Evolutionary conservation across 2,113 vertebrate species (phyloP).

Genomic region (Edolisoma coerulescens): DNA sequence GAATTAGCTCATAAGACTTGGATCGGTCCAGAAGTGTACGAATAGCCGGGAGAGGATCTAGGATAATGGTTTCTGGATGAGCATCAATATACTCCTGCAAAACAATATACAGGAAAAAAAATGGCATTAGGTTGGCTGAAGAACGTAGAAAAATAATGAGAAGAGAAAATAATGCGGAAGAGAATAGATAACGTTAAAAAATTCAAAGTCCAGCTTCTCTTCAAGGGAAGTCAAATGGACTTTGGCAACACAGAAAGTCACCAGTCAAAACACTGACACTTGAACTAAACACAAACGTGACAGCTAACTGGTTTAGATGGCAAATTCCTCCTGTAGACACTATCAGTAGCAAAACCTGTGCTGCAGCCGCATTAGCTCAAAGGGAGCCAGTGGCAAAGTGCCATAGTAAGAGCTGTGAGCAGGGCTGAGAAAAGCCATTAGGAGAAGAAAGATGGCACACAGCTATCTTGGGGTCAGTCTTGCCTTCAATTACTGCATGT

Average conservation of each 20-base stretch:
- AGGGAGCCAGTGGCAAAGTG: not conserved
- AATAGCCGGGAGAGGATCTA: constrained; percentile 96
- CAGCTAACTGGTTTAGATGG: not conserved
- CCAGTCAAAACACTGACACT: not conserved
- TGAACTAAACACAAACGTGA: not conserved
- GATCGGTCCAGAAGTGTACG: constrained; percentile 94
- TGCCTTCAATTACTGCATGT: not conserved
- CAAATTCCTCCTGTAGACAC: not conserved
- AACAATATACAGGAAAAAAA: not conserved
- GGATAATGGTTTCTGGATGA: constrained; percentile 95
- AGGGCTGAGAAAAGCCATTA: constrained; percentile 2
- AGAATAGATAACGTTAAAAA: not conserved
- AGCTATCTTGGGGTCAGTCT: not conserved
- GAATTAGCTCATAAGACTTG: constrained; percentile 97
- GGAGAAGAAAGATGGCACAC: not conserved
- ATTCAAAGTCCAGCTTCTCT: not conserved
- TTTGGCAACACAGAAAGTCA: not conserved
- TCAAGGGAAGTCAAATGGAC: not conserved
- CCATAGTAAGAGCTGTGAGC: not conserved
- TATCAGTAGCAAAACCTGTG: not conserved
- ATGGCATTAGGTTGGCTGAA: not conserved
- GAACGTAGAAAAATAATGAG: not conserved
- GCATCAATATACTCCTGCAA: constrained; percentile 94
- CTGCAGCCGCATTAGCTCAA: not conserved
- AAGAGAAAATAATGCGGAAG: not conserved